Base-by-base conservation (phyloP, 2,888 invertebrate species). In the Caradrina clavipalpis region DNA sequence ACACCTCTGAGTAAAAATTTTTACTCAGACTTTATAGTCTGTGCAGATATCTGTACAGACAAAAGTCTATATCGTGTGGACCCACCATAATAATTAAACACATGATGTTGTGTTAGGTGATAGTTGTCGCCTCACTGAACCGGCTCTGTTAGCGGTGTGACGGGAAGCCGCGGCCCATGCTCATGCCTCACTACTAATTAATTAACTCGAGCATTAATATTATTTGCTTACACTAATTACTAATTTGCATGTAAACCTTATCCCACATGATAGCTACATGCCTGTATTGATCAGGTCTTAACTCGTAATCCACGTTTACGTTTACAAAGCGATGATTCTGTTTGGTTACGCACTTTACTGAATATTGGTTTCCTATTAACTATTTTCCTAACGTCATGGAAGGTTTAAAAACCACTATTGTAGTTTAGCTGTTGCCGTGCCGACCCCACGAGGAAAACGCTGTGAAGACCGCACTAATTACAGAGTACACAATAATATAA, bases 391-490 rank as follows among this genome's bases (percentile, higher is more conserved):
- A 26, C 26, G 26, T 4, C 26, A 8, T 35, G 26, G 59, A n/a
- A n/a, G n/a, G n/a, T n/a, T n/a, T 10, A 19, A 26, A 11, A n/a
- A 47, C 35, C 35, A 13, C 19, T 45, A 26, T 26, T 19, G 8
- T 26, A 47, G 31, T 49, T 13, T 11, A 50, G 39, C 26, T 55
- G 76, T 70, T 19, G 70, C 50, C 21, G 21, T 62, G 13, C 39
- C n/a, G n/a, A n/a, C n/a, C n/a, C n/a, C n/a, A n/a, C n/a, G n/a
- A n/a, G n/a, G n/a, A n/a, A n/a, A n/a, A n/a, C 26, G 17, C 35
- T 39, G 35, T 55, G 61, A 71, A 47, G 15, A 53, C 47, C 21
- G 39, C 39, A 66, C 45, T 76, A 56, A 76, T 66, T 55, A 63
- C 62, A 49, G 3, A 19, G 2, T 31, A 3, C 59, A 45, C 35